Conservation (phyloP, 2,888 invertebrate genomes). For the Marasmarcha lunaedactyla region DNA sequence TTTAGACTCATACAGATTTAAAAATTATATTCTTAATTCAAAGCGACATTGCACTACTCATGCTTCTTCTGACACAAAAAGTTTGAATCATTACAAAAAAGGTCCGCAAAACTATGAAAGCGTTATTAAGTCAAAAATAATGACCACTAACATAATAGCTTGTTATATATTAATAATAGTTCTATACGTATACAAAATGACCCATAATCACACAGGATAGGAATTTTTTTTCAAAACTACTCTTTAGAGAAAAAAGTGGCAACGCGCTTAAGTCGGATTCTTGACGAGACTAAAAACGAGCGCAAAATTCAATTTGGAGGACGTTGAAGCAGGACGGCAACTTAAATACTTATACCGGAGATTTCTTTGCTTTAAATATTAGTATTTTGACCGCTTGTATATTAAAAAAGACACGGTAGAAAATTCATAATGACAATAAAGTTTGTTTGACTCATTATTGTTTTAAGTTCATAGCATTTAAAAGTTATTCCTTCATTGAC, state of each 20-base stretch:
- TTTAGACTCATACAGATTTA: too few species aligned
- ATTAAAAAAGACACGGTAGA: not conserved
- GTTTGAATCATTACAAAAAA: too few species aligned
- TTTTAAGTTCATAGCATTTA: too few species aligned
- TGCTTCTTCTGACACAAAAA: too few species aligned
- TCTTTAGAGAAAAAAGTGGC: constrained; percentile 38
- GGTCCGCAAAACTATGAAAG: too few species aligned
- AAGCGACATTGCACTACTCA: too few species aligned
- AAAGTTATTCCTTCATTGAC: too few species aligned
- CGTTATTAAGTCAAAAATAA: constrained; percentile 31
- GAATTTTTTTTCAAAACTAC: constrained; percentile 62
- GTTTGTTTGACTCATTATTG: too few species aligned
- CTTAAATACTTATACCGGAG: constrained; percentile 25
- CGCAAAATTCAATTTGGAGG: constrained; percentile 36
- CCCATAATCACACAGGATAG: constrained; percentile 64
- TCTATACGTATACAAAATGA: constrained; percentile 52
- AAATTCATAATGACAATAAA: not conserved
- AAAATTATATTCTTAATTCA: too few species aligned
- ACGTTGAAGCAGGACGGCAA: constrained; percentile 24
- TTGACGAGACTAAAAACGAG: constrained; percentile 56
- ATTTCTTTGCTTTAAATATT: constrained; percentile 44
- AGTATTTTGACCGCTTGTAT: not conserved
- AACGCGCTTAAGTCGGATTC: constrained; percentile 13
- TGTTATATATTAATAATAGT: constrained; percentile 61
- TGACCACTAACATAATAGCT: constrained; percentile 28